A percentile compares a stretch with the other conserved stretches of the same genome.
phyloP scores from a whole-genome alignment of 2,113 vertebrate species.

The Ochotona princeps region DNA sequence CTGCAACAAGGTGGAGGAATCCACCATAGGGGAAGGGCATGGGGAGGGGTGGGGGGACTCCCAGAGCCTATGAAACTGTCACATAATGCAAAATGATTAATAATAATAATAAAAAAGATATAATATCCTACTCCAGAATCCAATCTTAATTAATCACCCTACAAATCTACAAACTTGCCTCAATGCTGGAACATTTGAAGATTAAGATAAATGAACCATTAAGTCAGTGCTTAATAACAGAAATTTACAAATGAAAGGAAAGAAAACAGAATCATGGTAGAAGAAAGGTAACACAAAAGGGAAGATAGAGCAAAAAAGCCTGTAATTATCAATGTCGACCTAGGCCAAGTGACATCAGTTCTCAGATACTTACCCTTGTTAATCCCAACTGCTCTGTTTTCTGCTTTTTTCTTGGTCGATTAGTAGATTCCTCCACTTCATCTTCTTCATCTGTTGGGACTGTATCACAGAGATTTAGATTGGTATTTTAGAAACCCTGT shows the following conservation, averaged over 20 bases:
- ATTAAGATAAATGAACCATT: constrained; percentile 15
- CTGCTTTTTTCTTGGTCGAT: constrained; percentile 96
- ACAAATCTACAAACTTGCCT: neutral
- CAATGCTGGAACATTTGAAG: neutral
- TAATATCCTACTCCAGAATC: constrained; percentile 44
- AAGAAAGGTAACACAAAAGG: constrained; percentile 2
- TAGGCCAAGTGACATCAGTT: neutral
- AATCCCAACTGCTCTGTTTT: constrained; percentile 96
- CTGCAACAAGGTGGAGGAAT: too few relatives aligned
- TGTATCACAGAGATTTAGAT: constrained; percentile 75
- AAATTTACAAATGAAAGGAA: neutral
- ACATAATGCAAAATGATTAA: too few relatives aligned
- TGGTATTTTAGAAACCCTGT: constrained; percentile 29
- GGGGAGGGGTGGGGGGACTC: too few relatives aligned
- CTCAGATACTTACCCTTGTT: constrained; percentile 89
- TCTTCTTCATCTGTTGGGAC: constrained; percentile 96
- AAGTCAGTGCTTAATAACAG: neutral
- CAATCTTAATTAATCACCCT: neutral
- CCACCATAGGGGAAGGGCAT: too few relatives aligned
- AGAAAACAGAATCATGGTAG: constrained; percentile 15
- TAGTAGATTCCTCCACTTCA: constrained; percentile 90
- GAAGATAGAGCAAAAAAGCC: constrained; percentile 11
- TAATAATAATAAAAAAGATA: too few relatives aligned
- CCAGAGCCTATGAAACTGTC: too few relatives aligned
- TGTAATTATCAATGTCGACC: neutral